These are phyloP conservation scores for Leptothorax acervorum DNA, from an alignment of 2,888 invertebrate species.

Conservation along the genomic window DNA sequence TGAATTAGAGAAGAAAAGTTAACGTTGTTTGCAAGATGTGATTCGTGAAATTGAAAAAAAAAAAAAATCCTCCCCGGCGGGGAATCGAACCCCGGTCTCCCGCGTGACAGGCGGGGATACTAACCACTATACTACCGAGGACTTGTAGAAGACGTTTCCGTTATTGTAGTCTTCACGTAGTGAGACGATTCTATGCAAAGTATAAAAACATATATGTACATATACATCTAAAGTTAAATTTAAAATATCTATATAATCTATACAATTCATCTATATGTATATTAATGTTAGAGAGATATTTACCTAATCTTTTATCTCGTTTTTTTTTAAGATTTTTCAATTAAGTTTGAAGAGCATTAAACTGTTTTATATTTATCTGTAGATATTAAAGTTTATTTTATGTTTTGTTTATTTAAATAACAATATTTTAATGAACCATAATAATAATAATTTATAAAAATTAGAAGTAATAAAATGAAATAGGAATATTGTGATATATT, in stretches of 20 bases:
- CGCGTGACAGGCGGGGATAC: constrained; percentile 48
- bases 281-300: not conserved
- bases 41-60: not conserved
- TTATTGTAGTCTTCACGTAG: not conserved
- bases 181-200: not conserved
- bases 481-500: not conserved
- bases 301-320: not conserved
- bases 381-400: not conserved
- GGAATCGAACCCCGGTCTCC: constrained; percentile 43
- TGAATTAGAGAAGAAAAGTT: not conserved
- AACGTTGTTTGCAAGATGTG: not conserved
- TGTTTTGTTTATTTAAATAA: constrained; percentile 15
- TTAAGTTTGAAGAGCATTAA: not conserved
- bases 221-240: not conserved
- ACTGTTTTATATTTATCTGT: not conserved
- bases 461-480: not conserved
- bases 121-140: constrained; percentile 43
- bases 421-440: not conserved
- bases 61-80: constrained; percentile 18
- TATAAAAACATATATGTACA: not conserved
- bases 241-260: not conserved
- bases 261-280: not conserved
- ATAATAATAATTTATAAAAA: not conserved
- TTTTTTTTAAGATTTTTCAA: not conserved
- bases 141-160: not conserved